Conservation (phyloP, 2,888 invertebrate species). For the Philaethria dido region DNA sequence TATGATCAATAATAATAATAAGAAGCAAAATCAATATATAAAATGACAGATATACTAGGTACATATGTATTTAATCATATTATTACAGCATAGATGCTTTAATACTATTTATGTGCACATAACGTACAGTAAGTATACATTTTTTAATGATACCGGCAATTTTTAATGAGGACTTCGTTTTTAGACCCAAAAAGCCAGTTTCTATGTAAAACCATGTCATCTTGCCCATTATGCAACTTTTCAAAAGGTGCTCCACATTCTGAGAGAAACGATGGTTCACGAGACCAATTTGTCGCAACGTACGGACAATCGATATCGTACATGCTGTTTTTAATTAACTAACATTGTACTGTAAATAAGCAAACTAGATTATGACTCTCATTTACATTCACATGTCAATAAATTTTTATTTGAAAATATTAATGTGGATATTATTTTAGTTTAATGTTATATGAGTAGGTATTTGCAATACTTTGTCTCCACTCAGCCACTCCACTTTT, state of each 20-base stretch:
- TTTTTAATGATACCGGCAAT: constrained; percentile 9
- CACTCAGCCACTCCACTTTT: no score
- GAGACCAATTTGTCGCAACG: constrained; percentile 49
- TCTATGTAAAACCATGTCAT: constrained; percentile 16
- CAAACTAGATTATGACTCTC: background rate
- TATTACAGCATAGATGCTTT: background rate
- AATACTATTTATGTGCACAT: background rate
- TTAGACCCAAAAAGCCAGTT: constrained; percentile 13
- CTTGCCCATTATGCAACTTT: constrained; percentile 14
- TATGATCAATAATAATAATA: no score
- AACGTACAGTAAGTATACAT: background rate
- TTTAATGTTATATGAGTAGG: no score
- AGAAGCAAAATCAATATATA: background rate
- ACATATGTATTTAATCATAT: background rate
- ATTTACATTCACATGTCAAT: background rate
- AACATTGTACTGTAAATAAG: background rate
- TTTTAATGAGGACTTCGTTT: constrained; percentile 21
- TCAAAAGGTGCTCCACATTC: constrained; percentile 51
- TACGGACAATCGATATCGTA: constrained; percentile 17
- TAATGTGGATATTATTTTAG: no score
- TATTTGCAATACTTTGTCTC: no score
- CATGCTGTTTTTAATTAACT: constrained; percentile 15
- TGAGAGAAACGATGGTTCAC: constrained; percentile 55
- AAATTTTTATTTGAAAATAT: background rate
- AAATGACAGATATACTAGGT: background rate